Evolutionary conservation across 2,888 invertebrate genomes (phyloP), one percentile per base, ranked within the genome.

Genomic region (Dasysyrphus albostriatus): DNA sequence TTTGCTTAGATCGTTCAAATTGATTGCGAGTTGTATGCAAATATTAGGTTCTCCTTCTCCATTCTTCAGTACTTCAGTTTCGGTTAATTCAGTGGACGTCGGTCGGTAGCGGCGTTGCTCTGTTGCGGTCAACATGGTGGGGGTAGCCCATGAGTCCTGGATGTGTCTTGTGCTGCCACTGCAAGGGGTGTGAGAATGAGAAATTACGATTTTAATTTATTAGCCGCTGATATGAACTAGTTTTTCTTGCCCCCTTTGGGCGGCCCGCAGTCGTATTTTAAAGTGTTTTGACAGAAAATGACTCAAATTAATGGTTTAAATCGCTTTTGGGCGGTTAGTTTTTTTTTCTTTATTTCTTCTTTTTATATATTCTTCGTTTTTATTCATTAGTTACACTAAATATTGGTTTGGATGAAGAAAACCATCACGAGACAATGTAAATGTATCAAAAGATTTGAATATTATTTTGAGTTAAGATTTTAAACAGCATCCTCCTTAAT

Each of bases 141-240:
- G 69, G 63, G 65, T 49, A 65, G 47, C 3, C 47, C 56, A 32
- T n/a, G 34, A 42, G 56, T 54, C 51, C 51, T 51, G 51, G 51
- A 24, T 24, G 1, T 24, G 24, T 37, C n/a, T 42, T 59, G 16
- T 39, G 34, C 69, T 85, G 63, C 76, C 63, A 69, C 19, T 47
- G 37, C 79, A 10, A 80, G 80, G 76, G 76, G 85, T 85, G 85
- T 81, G 82, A 85, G 82, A 85, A 85, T 85, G 85, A 85, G 85
- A 82, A 85, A 85, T 82, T 85, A 85, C 85, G 58, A 74, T 85
- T 85, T 85, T 85, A 85, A 24, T 85, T 85, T 85, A 85, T 85
- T 85, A 85, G 82, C 85, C 85, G 85, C 82, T 85, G 85, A 85
- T 85, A 85, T 85, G 85, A 51, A 85, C 85, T 85, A 85, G 85